Conservation (phyloP, 2,797 vertebrate genomes). For the Malurus splendens region DNA sequence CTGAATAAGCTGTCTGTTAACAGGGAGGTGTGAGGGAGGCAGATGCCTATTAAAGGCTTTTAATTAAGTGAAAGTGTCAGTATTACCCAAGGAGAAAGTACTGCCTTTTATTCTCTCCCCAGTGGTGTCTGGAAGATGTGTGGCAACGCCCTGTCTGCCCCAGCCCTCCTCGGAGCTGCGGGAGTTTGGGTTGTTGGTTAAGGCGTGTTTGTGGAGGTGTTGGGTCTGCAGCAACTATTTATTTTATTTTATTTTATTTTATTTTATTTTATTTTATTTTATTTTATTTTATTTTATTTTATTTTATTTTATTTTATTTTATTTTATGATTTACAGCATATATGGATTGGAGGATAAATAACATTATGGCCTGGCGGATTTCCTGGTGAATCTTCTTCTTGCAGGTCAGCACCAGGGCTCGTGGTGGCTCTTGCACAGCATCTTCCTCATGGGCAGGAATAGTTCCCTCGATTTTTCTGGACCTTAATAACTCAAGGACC, state of each 20-base stretch:
- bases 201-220: rapidly evolving
- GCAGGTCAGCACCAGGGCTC: background rate
- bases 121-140: background rate
- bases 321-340: background rate
- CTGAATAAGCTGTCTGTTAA: background rate
- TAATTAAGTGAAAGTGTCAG: slow-evolving; percentile 55
- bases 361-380: background rate
- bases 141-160: background rate
- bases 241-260: too few relatives aligned
- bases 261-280: too few relatives aligned
- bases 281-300: too few relatives aligned
- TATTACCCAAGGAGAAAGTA: slow-evolving; percentile 20
- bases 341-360: background rate
- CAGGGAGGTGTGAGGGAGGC: background rate
- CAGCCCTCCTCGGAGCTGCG: background rate
- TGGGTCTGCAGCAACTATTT: background rate
- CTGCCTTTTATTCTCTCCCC: background rate
- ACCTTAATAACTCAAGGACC: background rate
- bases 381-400: background rate
- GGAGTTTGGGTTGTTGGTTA: too few relatives aligned
- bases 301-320: too few relatives aligned
- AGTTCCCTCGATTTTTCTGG: background rate
- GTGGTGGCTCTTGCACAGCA: background rate
- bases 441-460: background rate
- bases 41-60: background rate